Percentiles rank a stretch among this genome's conserved stretches.
Conservation (phyloP, 2,113 vertebrate species). For the Mormyrus lacerda region DNA sequence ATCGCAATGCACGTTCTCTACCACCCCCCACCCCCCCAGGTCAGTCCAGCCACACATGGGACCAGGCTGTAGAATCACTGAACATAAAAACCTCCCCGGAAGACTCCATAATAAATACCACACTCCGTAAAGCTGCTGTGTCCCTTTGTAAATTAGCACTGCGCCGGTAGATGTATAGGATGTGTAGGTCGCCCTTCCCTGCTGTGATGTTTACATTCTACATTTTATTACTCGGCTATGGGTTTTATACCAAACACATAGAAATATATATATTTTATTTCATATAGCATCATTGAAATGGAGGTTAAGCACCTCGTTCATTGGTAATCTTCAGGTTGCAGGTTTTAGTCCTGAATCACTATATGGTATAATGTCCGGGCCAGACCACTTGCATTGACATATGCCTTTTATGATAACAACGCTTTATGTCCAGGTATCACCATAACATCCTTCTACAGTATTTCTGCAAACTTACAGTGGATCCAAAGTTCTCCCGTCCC, state of each 20-base stretch:
- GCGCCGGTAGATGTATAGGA: not conserved
- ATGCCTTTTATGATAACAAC: not conserved
- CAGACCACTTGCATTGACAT: not conserved
- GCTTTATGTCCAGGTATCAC: not conserved
- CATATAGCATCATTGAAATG: not conserved
- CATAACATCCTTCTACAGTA: not conserved
- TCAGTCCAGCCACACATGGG: not conserved
- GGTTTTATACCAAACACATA: not conserved
- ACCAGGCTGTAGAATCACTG: not conserved
- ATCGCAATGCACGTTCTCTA: not conserved
- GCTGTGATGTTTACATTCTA: not conserved
- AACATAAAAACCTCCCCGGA: not conserved
- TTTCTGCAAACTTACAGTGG: not conserved
- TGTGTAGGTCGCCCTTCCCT: not conserved
- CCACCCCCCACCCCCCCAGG: not conserved
- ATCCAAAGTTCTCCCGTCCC: not conserved
- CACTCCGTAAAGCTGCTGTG: not conserved
- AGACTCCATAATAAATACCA: not conserved
- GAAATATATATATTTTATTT: not conserved
- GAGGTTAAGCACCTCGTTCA: not conserved
- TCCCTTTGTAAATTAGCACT: not conserved
- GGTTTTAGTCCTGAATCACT: not conserved
- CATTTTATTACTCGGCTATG: not conserved
- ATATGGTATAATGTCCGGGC: not conserved
- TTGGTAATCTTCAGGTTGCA: not conserved